Evolutionary conservation across 2,888 invertebrate genomes (phyloP).

Genomic region (Polyploca ridens): DNA sequence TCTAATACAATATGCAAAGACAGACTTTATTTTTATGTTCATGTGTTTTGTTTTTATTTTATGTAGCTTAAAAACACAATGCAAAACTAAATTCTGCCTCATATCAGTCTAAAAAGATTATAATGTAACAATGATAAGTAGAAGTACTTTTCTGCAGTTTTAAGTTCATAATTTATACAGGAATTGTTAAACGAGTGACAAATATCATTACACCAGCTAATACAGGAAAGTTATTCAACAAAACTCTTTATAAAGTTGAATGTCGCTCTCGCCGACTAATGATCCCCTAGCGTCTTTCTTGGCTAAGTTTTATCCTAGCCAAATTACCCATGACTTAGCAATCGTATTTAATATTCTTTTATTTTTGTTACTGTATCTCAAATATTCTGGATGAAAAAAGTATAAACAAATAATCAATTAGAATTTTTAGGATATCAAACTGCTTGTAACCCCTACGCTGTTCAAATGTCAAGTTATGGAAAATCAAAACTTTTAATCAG

Average conservation of each 20-base stretch:
- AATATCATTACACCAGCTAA: slow-evolving; percentile 67
- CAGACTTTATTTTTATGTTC: not conserved
- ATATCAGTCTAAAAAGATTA: too few species aligned
- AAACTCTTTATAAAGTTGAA: slow-evolving; percentile 69
- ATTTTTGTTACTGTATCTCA: not conserved
- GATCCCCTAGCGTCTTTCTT: slow-evolving; percentile 59
- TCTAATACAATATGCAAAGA: slow-evolving; percentile 17
- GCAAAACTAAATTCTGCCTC: too few species aligned
- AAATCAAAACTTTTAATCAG: too few species aligned
- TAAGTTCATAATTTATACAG: slow-evolving; percentile 39
- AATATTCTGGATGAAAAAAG: too few species aligned
- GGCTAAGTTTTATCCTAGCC: slow-evolving; percentile 58
- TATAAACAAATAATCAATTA: too few species aligned
- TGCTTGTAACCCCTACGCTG: too few species aligned
- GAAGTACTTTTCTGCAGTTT: slow-evolving; percentile 21
- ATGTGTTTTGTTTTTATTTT: too few species aligned
- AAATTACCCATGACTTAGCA: slow-evolving; percentile 45
- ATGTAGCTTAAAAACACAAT: too few species aligned
- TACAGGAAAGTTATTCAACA: slow-evolving; percentile 69
- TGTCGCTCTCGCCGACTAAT: slow-evolving; percentile 66
- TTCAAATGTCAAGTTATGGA: too few species aligned
- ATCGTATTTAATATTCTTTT: not conserved
- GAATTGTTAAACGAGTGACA: slow-evolving; percentile 51
- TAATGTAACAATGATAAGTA: not conserved
- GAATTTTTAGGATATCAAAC: not conserved